phyloP scores from a whole-genome alignment of 2,888 invertebrate genomes.

The Erynnis tages region DNA sequence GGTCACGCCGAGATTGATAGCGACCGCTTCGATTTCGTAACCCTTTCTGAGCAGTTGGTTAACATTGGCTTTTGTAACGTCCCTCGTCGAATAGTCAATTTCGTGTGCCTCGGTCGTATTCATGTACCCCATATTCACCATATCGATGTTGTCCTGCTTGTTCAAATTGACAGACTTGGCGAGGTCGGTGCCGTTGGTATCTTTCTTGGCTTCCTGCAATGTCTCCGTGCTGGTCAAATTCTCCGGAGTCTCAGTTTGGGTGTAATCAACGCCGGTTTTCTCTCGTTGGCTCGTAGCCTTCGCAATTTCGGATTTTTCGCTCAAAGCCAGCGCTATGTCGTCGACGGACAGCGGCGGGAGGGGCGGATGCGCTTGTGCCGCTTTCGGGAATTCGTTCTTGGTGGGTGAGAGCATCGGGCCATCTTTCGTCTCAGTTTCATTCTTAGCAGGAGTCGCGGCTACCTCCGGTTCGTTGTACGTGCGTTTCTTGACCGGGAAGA shows the following conservation, averaged over 20 bases:
- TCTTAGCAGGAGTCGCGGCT: slow-evolving; percentile 50
- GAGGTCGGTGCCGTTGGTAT: slow-evolving; percentile 40
- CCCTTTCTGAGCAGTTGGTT: slow-evolving; percentile 49
- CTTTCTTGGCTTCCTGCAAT: slow-evolving; percentile 51
- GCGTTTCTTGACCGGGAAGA: slow-evolving; percentile 85
- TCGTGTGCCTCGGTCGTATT: slow-evolving; percentile 47
- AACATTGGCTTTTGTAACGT: slow-evolving; percentile 47
- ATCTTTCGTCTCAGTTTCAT: slow-evolving; percentile 48
- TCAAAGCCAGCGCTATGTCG: slow-evolving; percentile 65
- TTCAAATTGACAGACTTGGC: slow-evolving; percentile 49
- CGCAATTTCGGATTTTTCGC: slow-evolving; percentile 66
- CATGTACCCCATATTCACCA: slow-evolving; percentile 77
- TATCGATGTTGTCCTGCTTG: slow-evolving; percentile 68
- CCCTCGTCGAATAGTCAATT: slow-evolving; percentile 48
- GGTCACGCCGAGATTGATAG: slow-evolving; percentile 68
- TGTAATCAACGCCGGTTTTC: slow-evolving; percentile 46
- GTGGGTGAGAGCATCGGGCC: slow-evolving; percentile 29
- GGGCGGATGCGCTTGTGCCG: slow-evolving; percentile 42
- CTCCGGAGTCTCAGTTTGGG: slow-evolving; percentile 43
- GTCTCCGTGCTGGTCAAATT: slow-evolving; percentile 33
- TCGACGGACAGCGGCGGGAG: slow-evolving; percentile 55
- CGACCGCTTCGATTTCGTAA: slow-evolving; percentile 68
- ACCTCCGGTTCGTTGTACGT: slow-evolving; percentile 79
- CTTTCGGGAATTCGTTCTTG: slow-evolving; percentile 58
- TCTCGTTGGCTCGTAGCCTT: slow-evolving; percentile 59